Base-by-base conservation (phyloP, 2,113 vertebrate genomes). In the Apteryx owenii region DNA sequence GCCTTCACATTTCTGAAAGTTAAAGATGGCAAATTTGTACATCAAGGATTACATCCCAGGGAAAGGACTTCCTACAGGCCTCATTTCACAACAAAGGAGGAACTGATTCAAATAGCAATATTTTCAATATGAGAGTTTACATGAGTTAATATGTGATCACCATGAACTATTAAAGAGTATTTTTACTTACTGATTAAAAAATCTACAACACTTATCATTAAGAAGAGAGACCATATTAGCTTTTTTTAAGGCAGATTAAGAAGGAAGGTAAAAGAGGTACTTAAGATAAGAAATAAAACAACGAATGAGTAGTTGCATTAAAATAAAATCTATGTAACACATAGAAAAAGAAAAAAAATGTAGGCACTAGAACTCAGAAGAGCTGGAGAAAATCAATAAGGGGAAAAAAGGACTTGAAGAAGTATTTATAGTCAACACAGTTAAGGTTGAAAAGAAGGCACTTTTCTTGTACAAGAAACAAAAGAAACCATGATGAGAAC, bases 361-460 rank as follows among this genome's bases (percentile, higher is more conserved):
- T 48, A 19, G 44, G 44, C 29, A 36, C 42, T 81, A 7, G 56
- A 87, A 65, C 62, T 81, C 66, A 78, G 76, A 85, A 92, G 44
- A 83, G 90, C 38, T 60, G 46, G 71, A 58, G 79, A 38, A 96
- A 91, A 94, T 83, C 85, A 96, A 71, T 90, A 33, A 88, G 71
- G 38, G 66, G 61, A 95, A 89, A 69, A 81, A 96, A 91, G 36
- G 62, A 58, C 71, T 81, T 90, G 50, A 54, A 88, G 79, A 96
- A 95, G 93, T 84, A 96, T 88, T 93, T 93, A 31, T 81, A 96
- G 85, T 96, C 88, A 97, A 96, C 96, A 91, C 70, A 96, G 81
- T 85, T 31, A 36, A 93, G 72, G 90, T 64, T 93, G 95, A 84
- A 81, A 60, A 62, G 85, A 77, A 93, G 92, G 76, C 1, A 12